Evolutionary conservation across 2,888 invertebrate species (phyloP).

Genomic region (Pristionchus japonicus): DNA sequence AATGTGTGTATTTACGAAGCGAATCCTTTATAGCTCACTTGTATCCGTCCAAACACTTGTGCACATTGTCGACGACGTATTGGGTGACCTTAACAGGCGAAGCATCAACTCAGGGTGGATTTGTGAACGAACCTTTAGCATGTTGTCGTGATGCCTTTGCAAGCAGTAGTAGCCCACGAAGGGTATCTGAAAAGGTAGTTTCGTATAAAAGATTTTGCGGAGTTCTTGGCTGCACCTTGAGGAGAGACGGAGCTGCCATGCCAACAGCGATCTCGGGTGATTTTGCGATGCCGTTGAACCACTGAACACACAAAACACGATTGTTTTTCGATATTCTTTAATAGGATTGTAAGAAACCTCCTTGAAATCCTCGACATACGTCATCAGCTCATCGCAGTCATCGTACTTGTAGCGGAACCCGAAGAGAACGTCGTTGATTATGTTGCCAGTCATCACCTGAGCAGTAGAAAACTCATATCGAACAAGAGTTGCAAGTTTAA

Average conservation of each 20-base stretch:
- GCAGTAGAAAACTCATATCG: no score
- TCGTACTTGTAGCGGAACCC: conserved; percentile 37
- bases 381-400: conserved; percentile 26
- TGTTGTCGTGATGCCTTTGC: not conserved
- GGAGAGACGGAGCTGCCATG: not conserved
- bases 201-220: no score
- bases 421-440: conserved; percentile 36
- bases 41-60: not conserved
- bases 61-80: conserved; percentile 20
- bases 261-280: not conserved
- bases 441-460: conserved; percentile 29
- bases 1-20: no score
- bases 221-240: not conserved
- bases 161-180: conserved; percentile 22
- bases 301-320: no score
- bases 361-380: conserved; percentile 12
- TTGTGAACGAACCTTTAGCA: not conserved
- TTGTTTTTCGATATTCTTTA: not conserved
- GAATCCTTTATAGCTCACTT: no score
- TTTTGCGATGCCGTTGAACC: not conserved
- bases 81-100: not conserved
- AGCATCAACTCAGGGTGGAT: no score
- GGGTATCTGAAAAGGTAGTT: no score
- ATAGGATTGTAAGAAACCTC: no score
- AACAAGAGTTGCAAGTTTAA: no score